Base-by-base conservation (phyloP, 2,888 invertebrate genomes). In the Melieria omissa region DNA sequence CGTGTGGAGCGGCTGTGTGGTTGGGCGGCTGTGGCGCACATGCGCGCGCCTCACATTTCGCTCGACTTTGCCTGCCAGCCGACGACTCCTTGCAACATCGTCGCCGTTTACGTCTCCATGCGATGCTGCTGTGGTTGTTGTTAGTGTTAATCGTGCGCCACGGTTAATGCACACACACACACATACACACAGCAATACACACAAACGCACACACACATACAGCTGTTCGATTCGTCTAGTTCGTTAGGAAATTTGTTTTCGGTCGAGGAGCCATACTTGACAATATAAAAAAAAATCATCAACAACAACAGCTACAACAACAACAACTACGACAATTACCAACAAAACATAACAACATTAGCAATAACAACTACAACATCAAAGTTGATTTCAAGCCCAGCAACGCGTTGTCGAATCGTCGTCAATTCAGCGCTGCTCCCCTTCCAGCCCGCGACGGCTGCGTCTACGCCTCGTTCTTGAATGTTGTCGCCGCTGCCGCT, bases 321-420 rank as follows among this genome's bases (percentile, higher is more conserved):
- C 54, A 55, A 57, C 45, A 73, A 47, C 29, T 64, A 65, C 67
- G 62, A 70, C 68, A 68, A 68, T n/a, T 8, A 44, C 9, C 29
- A 52, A 64, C 57, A 29, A 29, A 29, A 29, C 29, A 29, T 42
- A 62, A 45, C 14, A 65, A 52, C 54, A 45, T 54, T 44, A 65
- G 54, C 54, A 65, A 63, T 70, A 72, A 62, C 70, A 73, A 73
- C 75, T 71, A 71, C 73, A 75, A 75, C 75, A 73, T 29, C 29
- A 29, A 6, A 52, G 52, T 52, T 12, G 52, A n/a, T 52, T 52
- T 63, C 62, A 47, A 63, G 47, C 47, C 45, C 61, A 61, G 9
- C 44, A 44, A 61, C 44, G 7, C 58, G 29, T 29, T 29, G 29
- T 29, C 49, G 62, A 46, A 46, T 46, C 46, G 45, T 62, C 47